A percentile compares a stretch with the other conserved stretches of the same genome.
These are phyloP conservation scores for Aplysina aerophoba DNA, from an alignment of 37 sponge, comb jelly and placozoan species.

Conservation along the genomic window DNA sequence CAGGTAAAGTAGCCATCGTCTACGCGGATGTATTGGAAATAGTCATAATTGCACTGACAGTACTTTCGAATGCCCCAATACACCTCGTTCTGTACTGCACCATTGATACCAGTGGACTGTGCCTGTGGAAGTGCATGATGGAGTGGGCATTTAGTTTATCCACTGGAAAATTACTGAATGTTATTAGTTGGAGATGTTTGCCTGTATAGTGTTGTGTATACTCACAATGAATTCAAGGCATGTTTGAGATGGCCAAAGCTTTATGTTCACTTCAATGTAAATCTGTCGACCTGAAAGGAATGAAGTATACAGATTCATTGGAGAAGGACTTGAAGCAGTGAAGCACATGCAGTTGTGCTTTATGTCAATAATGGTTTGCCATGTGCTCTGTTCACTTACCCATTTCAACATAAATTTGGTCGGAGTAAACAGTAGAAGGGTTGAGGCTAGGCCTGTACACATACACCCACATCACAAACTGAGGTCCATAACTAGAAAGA, in stretches of 20 bases:
- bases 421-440: too few species aligned
- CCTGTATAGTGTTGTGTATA: neutral
- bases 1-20: too few species aligned
- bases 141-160: neutral
- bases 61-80: neutral
- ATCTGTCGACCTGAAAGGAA: neutral
- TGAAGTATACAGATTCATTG: neutral
- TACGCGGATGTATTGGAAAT: neutral
- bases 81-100: neutral
- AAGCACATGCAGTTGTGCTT: too few species aligned
- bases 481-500: too few species aligned
- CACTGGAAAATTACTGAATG: neutral
- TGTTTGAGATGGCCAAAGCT: neutral
- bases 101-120: neutral
- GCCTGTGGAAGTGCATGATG: neutral
- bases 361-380: too few species aligned
- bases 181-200: neutral
- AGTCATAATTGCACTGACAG: neutral
- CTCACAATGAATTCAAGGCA: constrained; percentile 10
- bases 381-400: too few species aligned
- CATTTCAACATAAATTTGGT: constrained; percentile 6
- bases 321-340: neutral
- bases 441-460: too few species aligned
- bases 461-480: too few species aligned
- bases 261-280: neutral